Evolutionary conservation across 2,113 vertebrate genomes (phyloP).

Genomic region (Pomatostomus ruficeps): DNA sequence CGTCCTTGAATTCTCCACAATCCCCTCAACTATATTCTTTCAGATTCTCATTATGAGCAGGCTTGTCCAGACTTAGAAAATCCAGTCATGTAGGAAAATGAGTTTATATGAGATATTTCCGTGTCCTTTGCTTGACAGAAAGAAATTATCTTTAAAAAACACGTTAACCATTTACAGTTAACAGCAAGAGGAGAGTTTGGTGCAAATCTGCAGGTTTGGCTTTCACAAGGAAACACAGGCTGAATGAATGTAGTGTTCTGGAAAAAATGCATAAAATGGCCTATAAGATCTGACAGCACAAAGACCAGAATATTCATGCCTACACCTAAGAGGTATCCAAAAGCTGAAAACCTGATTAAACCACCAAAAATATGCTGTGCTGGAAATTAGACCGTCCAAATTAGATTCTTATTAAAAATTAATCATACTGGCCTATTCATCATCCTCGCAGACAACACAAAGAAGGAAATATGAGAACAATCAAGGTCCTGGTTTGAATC

Average conservation of each 20-base stretch:
- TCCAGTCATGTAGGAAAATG: neutral
- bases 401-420: conserved; percentile 56
- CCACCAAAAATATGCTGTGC: neutral
- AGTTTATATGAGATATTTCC: neutral
- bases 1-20: neutral
- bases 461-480: neutral
- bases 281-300: conserved; percentile 21
- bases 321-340: conserved; percentile 19
- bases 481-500: neutral
- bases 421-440: conserved; percentile 28
- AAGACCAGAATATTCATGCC: conserved; percentile 1
- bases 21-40: neutral
- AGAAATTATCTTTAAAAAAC: neutral
- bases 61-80: neutral
- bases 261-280: neutral
- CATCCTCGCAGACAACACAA: conserved; percentile 11
- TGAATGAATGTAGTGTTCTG: neutral
- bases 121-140: neutral
- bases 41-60: neutral
- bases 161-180: neutral
- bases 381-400: conserved; percentile 31
- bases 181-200: neutral
- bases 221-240: neutral
- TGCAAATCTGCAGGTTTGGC: neutral
- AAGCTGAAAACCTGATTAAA: conserved; percentile 52